Evolutionary conservation across 2,888 invertebrate genomes (phyloP), one percentile per base, ranked within the genome.

Genomic region (Tetranychus truncatus): DNA sequence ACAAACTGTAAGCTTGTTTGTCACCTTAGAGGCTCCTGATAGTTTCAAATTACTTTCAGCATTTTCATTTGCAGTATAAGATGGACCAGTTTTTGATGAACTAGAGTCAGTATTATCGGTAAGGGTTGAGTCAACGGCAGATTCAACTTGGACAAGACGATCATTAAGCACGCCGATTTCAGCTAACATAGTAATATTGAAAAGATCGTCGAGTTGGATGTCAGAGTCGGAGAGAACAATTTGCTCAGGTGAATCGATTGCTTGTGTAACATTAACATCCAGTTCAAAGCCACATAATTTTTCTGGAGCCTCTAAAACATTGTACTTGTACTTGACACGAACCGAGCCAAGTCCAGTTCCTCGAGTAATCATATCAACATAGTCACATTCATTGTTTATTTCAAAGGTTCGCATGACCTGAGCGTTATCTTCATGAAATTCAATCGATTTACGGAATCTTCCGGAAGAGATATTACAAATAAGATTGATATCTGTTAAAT

Each of bases 351-450:
- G 67, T 44, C 80, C 80, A 65, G 78, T 77, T 6, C 80, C 80
- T n/a, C 75, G 72, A 45, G 80, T 79, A 18, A 76, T 74, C 9
- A 80, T 69, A 15, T 78, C 73, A 15, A 78, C 21, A 67, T 74
- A 69, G 4, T 73, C 74, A n/a, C 45, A 46, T 34, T 72, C 55
- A n/a, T 44, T 45, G 15, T 74, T 66, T 67, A 78, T 76, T 73
- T 78, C 75, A 55, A 78, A 74, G 15, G 75, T 75, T 76, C 80
- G 80, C 76, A 81, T 78, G n/a, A 81, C 71, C 15, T 78, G 76
- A 3, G 80, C 80, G 74, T 80, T 81, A 7, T 78, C 78, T n/a
- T 78, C 76, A 20, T 78, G 76, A 11, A 79, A 77, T n/a, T 55
- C 46, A 11, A 80, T 55, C 8, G 78, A 78, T 67, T 78, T 78